These are phyloP conservation scores for Ooceraea biroi DNA, from an alignment of 1,140 invertebrate species.

Conservation along the genomic window DNA sequence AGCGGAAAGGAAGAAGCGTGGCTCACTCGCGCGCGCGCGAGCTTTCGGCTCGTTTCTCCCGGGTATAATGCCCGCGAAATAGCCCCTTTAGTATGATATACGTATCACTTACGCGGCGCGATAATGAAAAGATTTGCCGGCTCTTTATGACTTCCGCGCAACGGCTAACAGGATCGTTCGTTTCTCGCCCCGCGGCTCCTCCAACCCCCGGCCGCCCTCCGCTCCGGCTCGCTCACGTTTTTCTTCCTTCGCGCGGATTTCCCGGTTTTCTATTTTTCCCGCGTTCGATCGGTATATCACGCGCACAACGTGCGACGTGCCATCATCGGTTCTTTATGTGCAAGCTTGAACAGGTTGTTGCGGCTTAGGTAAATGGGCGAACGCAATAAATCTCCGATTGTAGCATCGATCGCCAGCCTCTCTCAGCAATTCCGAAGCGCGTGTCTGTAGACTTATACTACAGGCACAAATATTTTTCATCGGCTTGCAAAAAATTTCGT, in stretches of 20 bases:
- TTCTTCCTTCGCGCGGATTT: not conserved
- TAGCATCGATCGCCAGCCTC: not conserved
- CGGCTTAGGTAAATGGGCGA: not conserved
- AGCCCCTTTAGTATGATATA: slow-evolving; percentile 85
- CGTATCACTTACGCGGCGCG: slow-evolving; percentile 84
- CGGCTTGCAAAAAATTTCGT: not conserved
- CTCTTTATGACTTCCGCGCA: slow-evolving; percentile 83
- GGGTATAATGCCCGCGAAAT: slow-evolving; percentile 84
- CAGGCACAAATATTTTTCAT: not conserved
- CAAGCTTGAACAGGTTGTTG: not conserved
- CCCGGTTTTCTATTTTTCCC: slow-evolving; percentile 37
- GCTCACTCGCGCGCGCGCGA: slow-evolving; percentile 52
- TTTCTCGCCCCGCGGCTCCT: not conserved
- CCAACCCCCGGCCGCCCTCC: not conserved
- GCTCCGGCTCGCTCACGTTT: not conserved
- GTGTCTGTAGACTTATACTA: not conserved
- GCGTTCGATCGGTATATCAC: not conserved
- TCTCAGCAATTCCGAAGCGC: not conserved
- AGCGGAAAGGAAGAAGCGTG: slow-evolving; percentile 58
- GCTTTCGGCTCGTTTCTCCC: slow-evolving; percentile 73
- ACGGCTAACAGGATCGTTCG: slow-evolving; percentile 74
- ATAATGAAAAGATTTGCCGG: slow-evolving; percentile 86
- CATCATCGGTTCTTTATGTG: not conserved
- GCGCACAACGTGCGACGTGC: not conserved
- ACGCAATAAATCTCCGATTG: not conserved